Base-by-base conservation (phyloP, 2,113 vertebrate species). In the Pseudorasbora parva region DNA sequence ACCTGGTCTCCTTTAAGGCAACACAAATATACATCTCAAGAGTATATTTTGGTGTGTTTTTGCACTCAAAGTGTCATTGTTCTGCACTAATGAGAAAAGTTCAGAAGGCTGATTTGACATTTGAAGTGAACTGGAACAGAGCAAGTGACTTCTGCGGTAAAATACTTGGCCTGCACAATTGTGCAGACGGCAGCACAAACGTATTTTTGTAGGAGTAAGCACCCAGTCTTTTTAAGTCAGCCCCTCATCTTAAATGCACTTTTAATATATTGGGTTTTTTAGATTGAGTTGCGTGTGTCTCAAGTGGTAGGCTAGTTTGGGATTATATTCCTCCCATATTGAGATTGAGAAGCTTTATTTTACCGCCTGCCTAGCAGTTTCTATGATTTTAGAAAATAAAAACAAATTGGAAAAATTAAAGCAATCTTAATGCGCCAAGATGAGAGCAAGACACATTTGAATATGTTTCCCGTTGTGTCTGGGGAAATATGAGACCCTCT, bases 151-250 rank as follows among this genome's bases (percentile, higher is more conserved):
- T 60, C 81, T 27, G 73, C 15, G 30, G 43, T 57, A 8, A 68
- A 88, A 90, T 88, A 84, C 90, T 88, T 87, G 87, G 89, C 78
- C 87, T 76, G 88, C 51, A 73, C 73, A 81, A 86, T 91, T 91
- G 88, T 91, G 92, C 91, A 56, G 86, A 93, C 89, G 84, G 30
- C 89, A 91, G 93, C 93, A 93, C 85, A 91, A 91, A 84, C 68
- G 81, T 76, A 15, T 89, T 93, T 91, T 86, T 91, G 90, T 91
- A 15, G 81, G 86, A 87, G 90, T 91, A 88, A 91, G 92, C 91
- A 92, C 86, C 17, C 68, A 82, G 78, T 86, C 86, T 85, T 91
- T 90, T 88, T 85, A 89, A 90, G 89, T 88, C 89, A 90, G 37
- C 86, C 88, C 43, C 86, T 87, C 78, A 83, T 91, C 91, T 91